Conservation (phyloP, 2,797 vertebrate genomes). For the Aulostomus chinensis region DNA sequence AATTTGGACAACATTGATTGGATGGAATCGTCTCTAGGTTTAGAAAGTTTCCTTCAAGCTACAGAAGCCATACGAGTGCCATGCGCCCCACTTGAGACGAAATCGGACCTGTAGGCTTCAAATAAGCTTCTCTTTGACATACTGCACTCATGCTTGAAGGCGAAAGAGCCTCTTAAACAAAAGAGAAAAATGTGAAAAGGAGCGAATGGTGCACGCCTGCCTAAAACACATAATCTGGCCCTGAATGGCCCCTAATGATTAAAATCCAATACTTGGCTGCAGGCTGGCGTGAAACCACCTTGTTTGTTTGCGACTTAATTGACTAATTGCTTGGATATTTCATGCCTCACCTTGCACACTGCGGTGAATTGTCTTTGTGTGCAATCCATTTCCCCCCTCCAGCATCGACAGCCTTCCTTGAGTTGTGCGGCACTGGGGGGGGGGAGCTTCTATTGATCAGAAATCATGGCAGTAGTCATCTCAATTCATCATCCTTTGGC, state of each 20-base stretch:
- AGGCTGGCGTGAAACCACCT: constrained; percentile 44
- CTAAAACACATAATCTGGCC: constrained; percentile 39
- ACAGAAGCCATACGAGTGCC: too few species aligned
- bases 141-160: too few species aligned
- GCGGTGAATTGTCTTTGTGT: constrained; percentile 48
- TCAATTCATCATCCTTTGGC: constrained; percentile 55
- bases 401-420: constrained; percentile 28
- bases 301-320: constrained; percentile 56
- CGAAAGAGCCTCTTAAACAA: too few species aligned
- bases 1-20: too few species aligned
- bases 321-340: constrained; percentile 62
- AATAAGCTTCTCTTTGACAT: too few species aligned
- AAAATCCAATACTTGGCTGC: constrained; percentile 43
- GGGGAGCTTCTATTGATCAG: constrained; percentile 53
- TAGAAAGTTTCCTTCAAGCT: too few species aligned
- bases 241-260: constrained; percentile 48
- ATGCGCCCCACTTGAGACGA: too few species aligned
- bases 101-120: too few species aligned
- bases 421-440: too few species aligned
- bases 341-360: constrained; percentile 29
- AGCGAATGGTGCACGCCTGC: too few species aligned
- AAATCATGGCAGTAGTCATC: constrained; percentile 45
- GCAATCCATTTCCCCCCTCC: constrained; percentile 42
- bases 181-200: too few species aligned
- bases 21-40: too few species aligned